Base-by-base conservation (phyloP, 1,140 invertebrate genomes). In the Proctacanthus coquilletti region DNA sequence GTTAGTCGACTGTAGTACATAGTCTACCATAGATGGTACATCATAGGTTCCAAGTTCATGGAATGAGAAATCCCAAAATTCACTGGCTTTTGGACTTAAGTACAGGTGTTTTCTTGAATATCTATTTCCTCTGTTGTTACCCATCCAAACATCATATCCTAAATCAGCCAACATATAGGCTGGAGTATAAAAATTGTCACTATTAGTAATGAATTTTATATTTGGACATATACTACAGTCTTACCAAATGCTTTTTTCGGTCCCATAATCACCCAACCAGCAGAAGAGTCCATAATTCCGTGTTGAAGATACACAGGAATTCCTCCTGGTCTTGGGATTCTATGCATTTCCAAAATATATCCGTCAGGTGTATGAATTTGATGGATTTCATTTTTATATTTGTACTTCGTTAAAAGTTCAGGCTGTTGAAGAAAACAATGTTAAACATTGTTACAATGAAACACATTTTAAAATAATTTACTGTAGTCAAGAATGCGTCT, bases 231-330 rank as follows among this genome's bases (percentile, higher is more conserved):
- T 18, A 10, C 6, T 18, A 18, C 17, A 18, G 6, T 10, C 13
- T 32, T 32, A 39, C 74, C 76, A 5, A 81, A 52, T 6, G 63
- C 66, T 44, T 69, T 74, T 5, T 66, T 64, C 38, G 6, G 78
- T 13, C 1, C 84, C 69, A 54, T 84, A 79, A 42, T 71, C 76
- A 4, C 77, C 2, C 63, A 65, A 46, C 80, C 75, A 1, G 72
- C 68, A 1, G 75, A 76, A 11, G 71, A 72, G 0, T 64, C 70
- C 1, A 80, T 43, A 10, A 84, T 48, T 3, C 80, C 81, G 51
- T 84, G 82, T 35, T 79, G 47, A 2, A 70, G 46, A 43, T 56
- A 67, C 17, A 32, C 30, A 13, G 30, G 30, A 13, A 32, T 17
- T 17, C 5, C 30, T 13, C 30, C 30, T 6, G 23, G 23, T n/a